These are phyloP conservation scores for Caenorhabditis briggsae DNA, from an alignment of 1,140 invertebrate genomes.

Conservation along the genomic window DNA sequence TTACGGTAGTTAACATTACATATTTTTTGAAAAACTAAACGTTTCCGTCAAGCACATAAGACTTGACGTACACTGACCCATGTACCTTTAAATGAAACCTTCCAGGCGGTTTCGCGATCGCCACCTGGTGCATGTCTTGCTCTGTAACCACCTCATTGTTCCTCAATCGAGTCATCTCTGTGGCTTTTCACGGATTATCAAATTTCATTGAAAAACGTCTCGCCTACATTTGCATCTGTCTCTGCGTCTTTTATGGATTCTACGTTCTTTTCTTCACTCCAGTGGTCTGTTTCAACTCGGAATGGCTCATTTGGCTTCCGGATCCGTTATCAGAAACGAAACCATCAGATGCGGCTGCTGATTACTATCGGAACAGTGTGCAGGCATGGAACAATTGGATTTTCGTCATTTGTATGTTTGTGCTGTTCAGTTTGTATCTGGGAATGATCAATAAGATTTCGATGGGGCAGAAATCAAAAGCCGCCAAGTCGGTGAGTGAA, in stretches of 20 bases:
- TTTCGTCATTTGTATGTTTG: not conserved
- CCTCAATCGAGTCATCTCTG: slow-evolving; percentile 14
- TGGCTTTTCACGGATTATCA: not conserved
- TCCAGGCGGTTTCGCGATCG: slow-evolving; percentile 24
- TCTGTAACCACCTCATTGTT: slow-evolving; percentile 1
- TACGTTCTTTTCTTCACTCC: slow-evolving; percentile 20
- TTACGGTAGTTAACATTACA: no score
- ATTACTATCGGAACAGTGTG: slow-evolving; percentile 7
- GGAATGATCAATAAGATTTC: slow-evolving; percentile 19
- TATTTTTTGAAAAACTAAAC: no score
- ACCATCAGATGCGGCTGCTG: not conserved
- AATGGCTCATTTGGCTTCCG: slow-evolving; percentile 22
- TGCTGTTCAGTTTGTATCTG: slow-evolving; percentile 2
- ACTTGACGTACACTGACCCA: not conserved
- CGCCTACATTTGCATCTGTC: not conserved
- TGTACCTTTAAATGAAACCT: not conserved
- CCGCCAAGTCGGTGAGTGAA: not conserved
- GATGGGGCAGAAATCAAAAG: slow-evolving; percentile 27
- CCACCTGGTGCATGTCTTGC: slow-evolving; percentile 32
- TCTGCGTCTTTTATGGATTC: slow-evolving; percentile 24
- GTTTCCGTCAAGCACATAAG: no score
- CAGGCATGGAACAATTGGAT: slow-evolving; percentile 50
- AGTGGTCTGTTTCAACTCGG: slow-evolving; percentile 18
- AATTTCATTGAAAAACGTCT: not conserved
- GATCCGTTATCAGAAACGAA: not conserved